Base-by-base conservation (phyloP, 2,888 invertebrate genomes). In the Cosmopolites sordidus region DNA sequence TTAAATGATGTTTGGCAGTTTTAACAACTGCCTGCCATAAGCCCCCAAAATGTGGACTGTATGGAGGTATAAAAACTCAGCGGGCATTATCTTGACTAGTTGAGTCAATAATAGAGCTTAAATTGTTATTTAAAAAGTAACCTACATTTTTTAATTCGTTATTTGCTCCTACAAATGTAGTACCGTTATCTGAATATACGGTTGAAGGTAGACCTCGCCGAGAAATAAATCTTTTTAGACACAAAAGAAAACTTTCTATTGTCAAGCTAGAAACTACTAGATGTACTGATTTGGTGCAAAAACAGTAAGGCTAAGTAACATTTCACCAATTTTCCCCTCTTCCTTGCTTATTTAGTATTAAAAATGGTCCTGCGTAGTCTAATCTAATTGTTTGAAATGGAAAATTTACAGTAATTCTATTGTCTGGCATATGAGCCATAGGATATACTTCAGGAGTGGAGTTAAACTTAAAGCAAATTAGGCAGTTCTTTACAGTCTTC, bases 281-380 rank as follows among this genome's bases (percentile, higher is more conserved):
- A n/a, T n/a, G n/a, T n/a, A n/a, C n/a, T n/a, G n/a, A n/a, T n/a
- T n/a, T n/a, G n/a, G n/a, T n/a, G n/a, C n/a, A n/a, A n/a, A n/a
- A n/a, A n/a, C n/a, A n/a, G n/a, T n/a, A n/a, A n/a, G n/a, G n/a
- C n/a, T n/a, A n/a, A n/a, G n/a, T n/a, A n/a, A n/a, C n/a, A n/a
- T n/a, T n/a, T n/a, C n/a, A n/a, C n/a, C n/a, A n/a, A n/a, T n/a
- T n/a, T n/a, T n/a, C n/a, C n/a, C n/a, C n/a, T n/a, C n/a, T n/a
- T n/a, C n/a, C n/a, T n/a, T n/a, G n/a, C n/a, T n/a, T n/a, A n/a
- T n/a, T n/a, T n/a, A n/a, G n/a, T n/a, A n/a, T n/a, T n/a, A n/a
- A n/a, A n/a, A n/a, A n/a, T n/a, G n/a, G n/a, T n/a, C 46, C 50
- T 17, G 51, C 55, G 45, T 48, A 52, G 38, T 52, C 52, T 22